These are phyloP conservation scores for Acleris sparsana DNA, from an alignment of 2,888 invertebrate species.

Conservation along the genomic window DNA sequence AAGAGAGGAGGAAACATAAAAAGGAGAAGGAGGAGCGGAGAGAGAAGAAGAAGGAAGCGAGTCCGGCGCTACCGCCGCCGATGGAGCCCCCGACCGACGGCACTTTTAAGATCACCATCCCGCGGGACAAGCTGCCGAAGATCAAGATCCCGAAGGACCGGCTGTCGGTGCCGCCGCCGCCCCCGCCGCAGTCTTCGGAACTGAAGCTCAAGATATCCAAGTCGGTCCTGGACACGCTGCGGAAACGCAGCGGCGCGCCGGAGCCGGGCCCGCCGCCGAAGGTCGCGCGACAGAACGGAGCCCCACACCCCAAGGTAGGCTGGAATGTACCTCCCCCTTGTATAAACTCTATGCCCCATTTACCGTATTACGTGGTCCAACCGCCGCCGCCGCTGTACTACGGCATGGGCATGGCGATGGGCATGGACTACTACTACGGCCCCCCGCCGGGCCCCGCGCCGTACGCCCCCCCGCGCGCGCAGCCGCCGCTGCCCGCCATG, in stretches of 20 bases:
- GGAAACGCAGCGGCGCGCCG: conserved; percentile 58
- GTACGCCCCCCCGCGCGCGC: conserved; percentile 50
- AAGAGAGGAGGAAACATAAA: conserved; percentile 89
- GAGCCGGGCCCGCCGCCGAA: conserved; percentile 61
- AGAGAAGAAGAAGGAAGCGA: conserved; percentile 60
- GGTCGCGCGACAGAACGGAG: conserved; percentile 69
- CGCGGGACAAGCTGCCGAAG: conserved; percentile 81
- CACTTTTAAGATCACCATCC: conserved; percentile 71
- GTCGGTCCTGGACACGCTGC: conserved; percentile 85
- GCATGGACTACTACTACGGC: conserved; percentile 55
- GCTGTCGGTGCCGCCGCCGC: conserved; percentile 80
- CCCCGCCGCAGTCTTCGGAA: conserved; percentile 71
- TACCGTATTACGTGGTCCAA: conserved; percentile 72
- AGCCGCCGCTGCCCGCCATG: conserved; percentile 65
- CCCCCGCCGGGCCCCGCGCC: conserved; percentile 35
- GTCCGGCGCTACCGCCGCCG: conserved; percentile 50
- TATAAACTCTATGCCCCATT: conserved; percentile 51
- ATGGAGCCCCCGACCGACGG: conserved; percentile 52
- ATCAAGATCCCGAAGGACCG: conserved; percentile 92
- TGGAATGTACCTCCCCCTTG: conserved; percentile 59
- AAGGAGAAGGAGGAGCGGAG: conserved; percentile 81
- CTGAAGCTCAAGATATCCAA: conserved; percentile 92
- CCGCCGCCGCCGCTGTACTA: conserved; percentile 70
- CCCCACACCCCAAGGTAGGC: conserved; percentile 74
- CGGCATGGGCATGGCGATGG: conserved; percentile 51